Base-by-base conservation (phyloP, 2,113 vertebrate species). In the Arothron firmamentum region DNA sequence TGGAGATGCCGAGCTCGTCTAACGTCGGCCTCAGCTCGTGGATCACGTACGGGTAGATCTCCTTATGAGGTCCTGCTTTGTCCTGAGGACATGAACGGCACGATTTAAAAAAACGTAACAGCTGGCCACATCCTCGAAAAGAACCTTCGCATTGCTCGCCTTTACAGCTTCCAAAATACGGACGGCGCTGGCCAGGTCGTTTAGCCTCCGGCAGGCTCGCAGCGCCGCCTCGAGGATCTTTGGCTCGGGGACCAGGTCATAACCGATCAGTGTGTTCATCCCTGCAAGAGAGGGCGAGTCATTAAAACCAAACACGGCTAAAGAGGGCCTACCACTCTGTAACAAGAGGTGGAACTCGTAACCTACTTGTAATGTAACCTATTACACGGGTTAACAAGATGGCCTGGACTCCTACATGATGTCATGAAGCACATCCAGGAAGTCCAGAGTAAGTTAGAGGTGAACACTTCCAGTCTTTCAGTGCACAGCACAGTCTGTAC, bases 141-240 rank as follows among this genome's bases (percentile, higher is more conserved):
- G 8, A 9, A 52, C n/a, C 4, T 1, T 10, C 15, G 53, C 16
- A 38, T 18, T 10, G 7, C 89, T 91, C 72, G 98, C 97, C 94
- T 97, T 98, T 56, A 98, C 94, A 11, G 91, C 94, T 78, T 99
- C 96, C 65, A 98, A 88, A 87, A 99, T 96, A 62, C 96, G 94
- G 81, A 99, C 90, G 17, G 96, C 93, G 34, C 92, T 97, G 81
- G 95, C 96, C 65, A 98, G 89, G 85, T 99, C 96, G 1, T 99
- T 90, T 90, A 99, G 81, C 83, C 96, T 92, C 68, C 97, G 86
- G 89, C 97, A 99, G 2, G 97, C 97, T 78, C 91, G 81, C 74
- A 98, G 88, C 31, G 94, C 96, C 23, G 97, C 95, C n/a, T 97
- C 96, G 0, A 99, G 80, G 72, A 99, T 98, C 84, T 98, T 99